phyloP scores from a whole-genome alignment of 1,140 invertebrate genomes.

The Caenorhabditis briggsae region DNA sequence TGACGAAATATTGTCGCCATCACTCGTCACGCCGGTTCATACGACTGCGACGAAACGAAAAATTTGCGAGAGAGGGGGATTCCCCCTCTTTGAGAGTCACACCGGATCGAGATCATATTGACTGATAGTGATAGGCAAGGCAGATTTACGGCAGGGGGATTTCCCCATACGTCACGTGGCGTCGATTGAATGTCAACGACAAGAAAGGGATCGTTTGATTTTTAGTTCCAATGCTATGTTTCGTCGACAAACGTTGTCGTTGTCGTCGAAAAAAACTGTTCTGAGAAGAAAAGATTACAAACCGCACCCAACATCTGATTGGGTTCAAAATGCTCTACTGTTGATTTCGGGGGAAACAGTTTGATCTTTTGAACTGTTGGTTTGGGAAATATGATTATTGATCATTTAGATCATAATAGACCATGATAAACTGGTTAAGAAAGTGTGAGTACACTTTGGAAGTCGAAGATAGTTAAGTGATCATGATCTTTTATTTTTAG shows the following conservation, averaged over 20 bases:
- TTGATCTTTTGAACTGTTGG: neutral
- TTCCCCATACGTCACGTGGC: slow-evolving; percentile 53
- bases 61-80: neutral
- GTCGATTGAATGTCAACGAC: slow-evolving; percentile 33
- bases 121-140: slow-evolving; percentile 11
- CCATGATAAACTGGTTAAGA: neutral
- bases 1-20: slow-evolving; percentile 6
- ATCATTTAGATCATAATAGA: neutral
- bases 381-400: neutral
- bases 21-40: slow-evolving; percentile 3
- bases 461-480: neutral
- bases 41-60: neutral
- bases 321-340: neutral
- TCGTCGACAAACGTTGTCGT: neutral
- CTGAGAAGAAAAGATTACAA: slow-evolving; percentile 1
- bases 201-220: slow-evolving; percentile 25
- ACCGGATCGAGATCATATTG: slow-evolving; percentile 12
- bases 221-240: slow-evolving; percentile 20
- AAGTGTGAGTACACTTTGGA: neutral
- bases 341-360: neutral
- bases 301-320: slow-evolving; percentile 29
- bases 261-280: slow-evolving; percentile 8
- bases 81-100: neutral
- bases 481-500: neutral
- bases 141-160: slow-evolving; percentile 35